These are phyloP conservation scores for Montipora efflorescens DNA, from an alignment of 64 coral and sea anemone species.

Conservation along the genomic window DNA sequence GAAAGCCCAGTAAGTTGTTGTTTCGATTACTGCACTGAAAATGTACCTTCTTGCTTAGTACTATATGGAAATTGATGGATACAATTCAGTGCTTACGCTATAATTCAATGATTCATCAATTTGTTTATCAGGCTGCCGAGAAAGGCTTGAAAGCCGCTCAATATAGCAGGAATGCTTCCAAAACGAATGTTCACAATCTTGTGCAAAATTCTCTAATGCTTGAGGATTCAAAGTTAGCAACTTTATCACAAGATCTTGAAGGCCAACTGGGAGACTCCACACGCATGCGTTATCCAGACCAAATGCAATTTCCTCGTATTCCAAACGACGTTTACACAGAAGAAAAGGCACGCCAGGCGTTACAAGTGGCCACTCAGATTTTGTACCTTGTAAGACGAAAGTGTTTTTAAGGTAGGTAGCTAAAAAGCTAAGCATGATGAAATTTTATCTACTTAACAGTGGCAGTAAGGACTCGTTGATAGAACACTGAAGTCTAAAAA, in stretches of 20 bases:
- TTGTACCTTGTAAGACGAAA: slow-evolving; percentile 21
- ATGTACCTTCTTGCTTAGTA: too few relatives aligned
- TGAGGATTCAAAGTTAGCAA: slow-evolving; percentile 30
- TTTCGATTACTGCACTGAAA: too few relatives aligned
- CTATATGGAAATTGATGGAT: too few relatives aligned
- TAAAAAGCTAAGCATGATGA: too few relatives aligned
- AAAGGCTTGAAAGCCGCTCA: slow-evolving; percentile 86
- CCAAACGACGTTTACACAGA: slow-evolving; percentile 72
- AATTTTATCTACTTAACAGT: too few relatives aligned
- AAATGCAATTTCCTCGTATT: slow-evolving; percentile 51
- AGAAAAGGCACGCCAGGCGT: slow-evolving; percentile 39
- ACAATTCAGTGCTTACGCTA: too few relatives aligned
- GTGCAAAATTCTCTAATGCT: slow-evolving; percentile 51
- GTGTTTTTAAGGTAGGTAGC: not conserved
- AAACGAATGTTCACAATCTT: slow-evolving; percentile 65
- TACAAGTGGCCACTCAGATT: slow-evolving; percentile 45
- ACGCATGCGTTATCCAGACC: slow-evolving; percentile 82
- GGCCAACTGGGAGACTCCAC: slow-evolving; percentile 44
- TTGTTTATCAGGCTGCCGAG: slow-evolving; percentile 72
- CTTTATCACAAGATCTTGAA: slow-evolving; percentile 35
- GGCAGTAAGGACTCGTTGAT: too few relatives aligned
- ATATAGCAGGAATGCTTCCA: slow-evolving; percentile 62
- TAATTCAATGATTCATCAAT: not conserved
- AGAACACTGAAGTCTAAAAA: too few relatives aligned
- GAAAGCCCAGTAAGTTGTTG: too few relatives aligned